Conservation (phyloP, 2,888 invertebrate species). For the Lobophora halterata region DNA sequence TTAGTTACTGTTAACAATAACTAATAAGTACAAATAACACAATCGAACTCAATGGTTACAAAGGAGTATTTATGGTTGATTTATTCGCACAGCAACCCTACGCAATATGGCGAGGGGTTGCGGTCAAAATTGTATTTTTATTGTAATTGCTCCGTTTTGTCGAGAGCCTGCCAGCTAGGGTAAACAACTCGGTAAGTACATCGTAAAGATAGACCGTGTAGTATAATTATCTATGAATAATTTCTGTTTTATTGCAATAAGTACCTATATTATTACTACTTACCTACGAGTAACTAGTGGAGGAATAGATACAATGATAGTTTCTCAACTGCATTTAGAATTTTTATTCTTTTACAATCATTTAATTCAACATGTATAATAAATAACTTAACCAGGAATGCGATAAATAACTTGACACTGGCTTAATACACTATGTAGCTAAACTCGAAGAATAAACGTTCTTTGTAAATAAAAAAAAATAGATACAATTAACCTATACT, state of each 20-base stretch:
- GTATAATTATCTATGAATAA: constrained; percentile 57
- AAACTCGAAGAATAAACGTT: too few species aligned
- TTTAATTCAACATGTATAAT: too few species aligned
- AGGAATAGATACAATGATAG: too few species aligned
- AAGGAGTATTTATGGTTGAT: constrained; percentile 58
- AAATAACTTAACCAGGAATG: too few species aligned
- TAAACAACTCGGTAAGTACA: constrained; percentile 58
- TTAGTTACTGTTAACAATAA: neutral
- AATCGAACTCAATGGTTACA: constrained; percentile 18
- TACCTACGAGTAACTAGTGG: too few species aligned
- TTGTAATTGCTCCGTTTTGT: constrained; percentile 74
- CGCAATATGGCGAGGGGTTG: constrained; percentile 60
- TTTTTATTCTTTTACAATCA: too few species aligned
- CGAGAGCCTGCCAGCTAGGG: constrained; percentile 61
- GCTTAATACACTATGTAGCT: too few species aligned
- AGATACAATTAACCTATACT: too few species aligned
- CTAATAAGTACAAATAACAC: neutral
- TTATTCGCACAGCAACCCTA: constrained; percentile 75
- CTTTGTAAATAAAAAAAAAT: too few species aligned
- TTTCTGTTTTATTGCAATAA: constrained; percentile 19
- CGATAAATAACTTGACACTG: too few species aligned
- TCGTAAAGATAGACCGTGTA: constrained; percentile 30
- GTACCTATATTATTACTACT: too few species aligned
- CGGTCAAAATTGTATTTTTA: constrained; percentile 79
- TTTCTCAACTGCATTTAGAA: too few species aligned